phyloP scores from a whole-genome alignment of 2,888 invertebrate genomes.

The Caenorhabditis becei region DNA sequence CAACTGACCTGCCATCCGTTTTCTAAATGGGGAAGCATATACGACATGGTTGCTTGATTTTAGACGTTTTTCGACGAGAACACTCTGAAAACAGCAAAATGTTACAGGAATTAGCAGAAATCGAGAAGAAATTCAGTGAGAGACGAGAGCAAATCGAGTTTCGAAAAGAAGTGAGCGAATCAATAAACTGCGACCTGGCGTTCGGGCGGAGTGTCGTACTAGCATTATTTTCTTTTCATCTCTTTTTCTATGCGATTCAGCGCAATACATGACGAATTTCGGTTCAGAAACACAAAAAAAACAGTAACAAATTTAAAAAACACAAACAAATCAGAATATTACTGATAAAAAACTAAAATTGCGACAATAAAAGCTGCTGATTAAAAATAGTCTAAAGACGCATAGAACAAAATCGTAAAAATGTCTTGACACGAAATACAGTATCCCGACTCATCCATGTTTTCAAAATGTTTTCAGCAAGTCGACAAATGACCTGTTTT shows the following conservation, averaged over 20 bases:
- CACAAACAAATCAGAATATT: background rate
- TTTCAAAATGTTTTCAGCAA: background rate
- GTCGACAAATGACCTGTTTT: background rate
- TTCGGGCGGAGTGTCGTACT: constrained; percentile 41
- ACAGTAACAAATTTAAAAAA: background rate
- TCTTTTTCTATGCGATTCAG: constrained; percentile 15
- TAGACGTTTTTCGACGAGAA: constrained; percentile 2
- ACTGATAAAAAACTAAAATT: background rate
- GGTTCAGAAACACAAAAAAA: background rate
- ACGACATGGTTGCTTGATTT: constrained; percentile 88
- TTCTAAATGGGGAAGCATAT: constrained; percentile 99
- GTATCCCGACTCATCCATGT: background rate
- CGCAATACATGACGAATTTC: constrained; percentile 6
- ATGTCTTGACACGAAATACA: no score
- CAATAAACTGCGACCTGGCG: constrained; percentile 22
- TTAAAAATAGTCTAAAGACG: no score
- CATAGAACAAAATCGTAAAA: no score
- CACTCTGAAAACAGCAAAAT: constrained; percentile 14
- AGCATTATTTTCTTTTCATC: constrained; percentile 14
- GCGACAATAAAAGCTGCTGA: no score
- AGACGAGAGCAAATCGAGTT: constrained; percentile 15
- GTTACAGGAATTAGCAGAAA: background rate
- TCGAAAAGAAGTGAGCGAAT: constrained; percentile 7
- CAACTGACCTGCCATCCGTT: constrained; percentile 93
- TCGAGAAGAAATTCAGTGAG: background rate